Conservation (phyloP, 2,797 vertebrate species). For the Amblyraja radiata region DNA sequence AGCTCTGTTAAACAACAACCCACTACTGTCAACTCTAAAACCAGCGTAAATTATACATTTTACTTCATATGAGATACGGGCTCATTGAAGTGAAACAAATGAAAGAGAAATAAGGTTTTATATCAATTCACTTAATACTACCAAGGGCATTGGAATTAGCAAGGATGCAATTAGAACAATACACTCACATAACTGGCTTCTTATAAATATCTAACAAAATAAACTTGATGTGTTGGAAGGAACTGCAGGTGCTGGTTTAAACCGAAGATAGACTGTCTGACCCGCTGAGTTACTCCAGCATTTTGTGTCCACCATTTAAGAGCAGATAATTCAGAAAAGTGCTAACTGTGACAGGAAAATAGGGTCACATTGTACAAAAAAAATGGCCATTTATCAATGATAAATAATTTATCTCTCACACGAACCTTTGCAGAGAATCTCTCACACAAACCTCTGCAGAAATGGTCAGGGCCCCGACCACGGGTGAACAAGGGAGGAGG, state of each 20-base stretch:
- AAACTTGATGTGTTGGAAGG: too few relatives aligned
- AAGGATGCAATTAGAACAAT: not conserved
- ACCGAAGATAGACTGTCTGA: too few relatives aligned
- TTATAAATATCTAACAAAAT: not conserved
- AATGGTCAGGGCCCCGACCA: too few relatives aligned
- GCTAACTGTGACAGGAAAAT: not conserved
- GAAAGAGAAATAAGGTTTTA: not conserved
- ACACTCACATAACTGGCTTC: not conserved
- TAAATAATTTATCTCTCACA: not conserved
- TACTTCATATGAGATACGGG: not conserved
- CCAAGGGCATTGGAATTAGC: not conserved
- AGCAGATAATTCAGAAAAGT: not conserved
- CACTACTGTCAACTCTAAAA: constrained; percentile 16
- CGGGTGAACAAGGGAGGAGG: too few relatives aligned
- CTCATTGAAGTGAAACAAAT: not conserved
- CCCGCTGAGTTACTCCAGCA: too few relatives aligned
- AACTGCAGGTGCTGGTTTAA: too few relatives aligned
- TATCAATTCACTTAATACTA: not conserved
- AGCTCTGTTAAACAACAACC: not conserved
- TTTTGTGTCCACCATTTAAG: too few relatives aligned
- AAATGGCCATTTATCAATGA: constrained; percentile 2
- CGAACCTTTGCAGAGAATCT: not conserved
- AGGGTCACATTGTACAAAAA: not conserved
- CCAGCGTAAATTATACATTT: not conserved
- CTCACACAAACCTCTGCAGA: not conserved